Evolutionary conservation across 2,113 vertebrate genomes (phyloP), one percentile per base, ranked within the genome.

Genomic region (Neogale vison): DNA sequence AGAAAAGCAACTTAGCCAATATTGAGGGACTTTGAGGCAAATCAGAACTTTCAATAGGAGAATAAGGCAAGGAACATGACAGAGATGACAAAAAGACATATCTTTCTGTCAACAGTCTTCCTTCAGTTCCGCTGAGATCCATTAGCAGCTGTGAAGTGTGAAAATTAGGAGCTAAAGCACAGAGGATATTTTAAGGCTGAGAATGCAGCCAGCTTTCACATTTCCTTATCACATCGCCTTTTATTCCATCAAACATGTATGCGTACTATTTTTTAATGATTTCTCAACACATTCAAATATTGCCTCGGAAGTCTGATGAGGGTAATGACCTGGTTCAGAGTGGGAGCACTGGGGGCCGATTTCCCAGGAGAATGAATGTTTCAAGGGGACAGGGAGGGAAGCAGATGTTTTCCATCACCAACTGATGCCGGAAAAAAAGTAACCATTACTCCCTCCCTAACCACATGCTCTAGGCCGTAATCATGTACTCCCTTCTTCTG

Each of bases 341-440:
- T 74, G 95, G 98, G 87, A 96, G 55, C 92, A 97, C 96, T 88
- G 12, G 4, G 45, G 89, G 36, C 95, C 89, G 18, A 21, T 98
- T 98, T 98, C 97, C 97, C 97, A 98, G 97, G 96, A 96, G 96
- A 93, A 29, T 93, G 29, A 94, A 31, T 93, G 26, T 96, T 98
- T 97, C 93, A 20, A 96, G 85, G 77, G 76, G 90, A 96, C 93
- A 55, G 83, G 95, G 98, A 98, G 97, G 84, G 81, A 98, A 98
- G 96, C 98, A 99, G 99, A 98, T 99, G 99, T 98, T 99, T 99
- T 98, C 97, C 67, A 98, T 99, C 98, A 98, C 31, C 95, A 96
- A 24, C 95, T 88, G 97, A 94, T 92, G 77, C 72, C 97, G 96
- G 97, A 98, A 95, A 98, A 90, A 95, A 98, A 90, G 97, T 98